Conservation (phyloP, 2,888 invertebrate genomes). For the Abrostola triplasia region DNA sequence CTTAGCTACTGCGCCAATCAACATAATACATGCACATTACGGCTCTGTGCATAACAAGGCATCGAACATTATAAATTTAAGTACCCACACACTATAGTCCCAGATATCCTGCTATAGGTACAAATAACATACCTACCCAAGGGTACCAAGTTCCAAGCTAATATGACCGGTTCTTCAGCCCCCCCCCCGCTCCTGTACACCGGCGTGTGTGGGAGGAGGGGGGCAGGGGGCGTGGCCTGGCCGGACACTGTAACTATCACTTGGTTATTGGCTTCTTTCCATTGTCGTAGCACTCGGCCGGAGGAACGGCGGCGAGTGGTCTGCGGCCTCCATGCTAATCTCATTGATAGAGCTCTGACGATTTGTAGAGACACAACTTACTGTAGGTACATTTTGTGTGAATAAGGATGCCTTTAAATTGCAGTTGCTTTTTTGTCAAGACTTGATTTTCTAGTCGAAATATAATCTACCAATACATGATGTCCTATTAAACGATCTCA, state of each 20-base stretch:
- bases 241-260: constrained; percentile 61
- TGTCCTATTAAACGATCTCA: too few relatives aligned
- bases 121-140: constrained; percentile 1
- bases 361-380: too few relatives aligned
- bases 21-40: too few relatives aligned
- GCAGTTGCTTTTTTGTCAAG: too few relatives aligned
- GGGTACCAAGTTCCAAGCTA: constrained; percentile 52
- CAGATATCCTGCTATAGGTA: not conserved
- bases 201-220: constrained; percentile 26
- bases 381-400: too few relatives aligned
- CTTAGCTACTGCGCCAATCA: too few relatives aligned
- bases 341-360: not conserved
- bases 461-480: too few relatives aligned
- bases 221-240: constrained; percentile 49
- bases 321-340: constrained; percentile 1
- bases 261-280: constrained; percentile 60
- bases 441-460: too few relatives aligned
- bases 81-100: too few relatives aligned
- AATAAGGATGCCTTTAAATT: too few relatives aligned
- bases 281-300: constrained; percentile 13
- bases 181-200: constrained; percentile 21
- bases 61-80: too few relatives aligned
- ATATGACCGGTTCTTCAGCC: constrained; percentile 36
- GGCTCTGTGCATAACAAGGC: too few relatives aligned
- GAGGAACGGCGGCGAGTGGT: not conserved